Conservation (phyloP, 1,140 invertebrate species). For the Microplitis mediator region DNA sequence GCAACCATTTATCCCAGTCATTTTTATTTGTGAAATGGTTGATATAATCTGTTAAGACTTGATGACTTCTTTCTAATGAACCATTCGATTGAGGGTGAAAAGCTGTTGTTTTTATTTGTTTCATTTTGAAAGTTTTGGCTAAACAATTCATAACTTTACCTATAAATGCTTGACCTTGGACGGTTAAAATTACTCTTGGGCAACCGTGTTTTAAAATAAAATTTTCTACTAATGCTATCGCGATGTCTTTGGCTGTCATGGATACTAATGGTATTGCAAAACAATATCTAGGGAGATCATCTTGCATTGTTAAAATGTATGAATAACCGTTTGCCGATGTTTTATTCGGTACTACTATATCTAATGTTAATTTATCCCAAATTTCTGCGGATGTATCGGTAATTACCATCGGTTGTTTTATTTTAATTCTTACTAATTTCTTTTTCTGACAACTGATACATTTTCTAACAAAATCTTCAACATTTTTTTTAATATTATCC, state of each 20-base stretch:
- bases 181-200: constrained; percentile 38
- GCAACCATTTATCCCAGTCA: constrained; percentile 51
- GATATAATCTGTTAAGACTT: constrained; percentile 35
- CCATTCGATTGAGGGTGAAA: constrained; percentile 39
- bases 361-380: constrained; percentile 33
- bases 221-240: constrained; percentile 31
- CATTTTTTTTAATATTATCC: constrained; percentile 24
- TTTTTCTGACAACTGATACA: constrained; percentile 29
- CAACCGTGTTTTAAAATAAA: constrained; percentile 39
- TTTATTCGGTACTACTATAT: constrained; percentile 24
- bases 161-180: constrained; percentile 40
- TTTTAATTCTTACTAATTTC: constrained; percentile 24
- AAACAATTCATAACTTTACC: constrained; percentile 32
- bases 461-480: constrained; percentile 28
- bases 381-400: constrained; percentile 26
- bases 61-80: constrained; percentile 37
- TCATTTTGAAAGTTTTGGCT: constrained; percentile 37
- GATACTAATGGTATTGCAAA: constrained; percentile 30
- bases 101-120: constrained; percentile 31
- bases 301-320: constrained; percentile 37
- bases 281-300: constrained; percentile 42
- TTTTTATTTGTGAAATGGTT: constrained; percentile 33
- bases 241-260: constrained; percentile 33
- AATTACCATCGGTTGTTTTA: constrained; percentile 20
- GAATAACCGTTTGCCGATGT: constrained; percentile 23